phyloP scores from a whole-genome alignment of 2,113 vertebrate species.

The Periophthalmus modestus region DNA sequence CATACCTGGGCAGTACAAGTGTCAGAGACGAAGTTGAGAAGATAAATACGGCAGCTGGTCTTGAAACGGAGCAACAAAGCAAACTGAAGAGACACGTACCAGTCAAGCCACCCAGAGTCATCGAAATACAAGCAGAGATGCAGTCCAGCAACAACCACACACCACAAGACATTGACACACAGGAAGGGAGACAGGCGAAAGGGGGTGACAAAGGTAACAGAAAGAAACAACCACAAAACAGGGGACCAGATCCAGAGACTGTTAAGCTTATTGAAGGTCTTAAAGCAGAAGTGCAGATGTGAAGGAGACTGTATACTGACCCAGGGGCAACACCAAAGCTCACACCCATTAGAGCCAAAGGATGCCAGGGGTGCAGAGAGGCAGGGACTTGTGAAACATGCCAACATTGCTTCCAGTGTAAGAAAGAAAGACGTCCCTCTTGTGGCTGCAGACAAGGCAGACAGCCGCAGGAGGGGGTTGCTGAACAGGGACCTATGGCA shows the following conservation, averaged over 20 bases:
- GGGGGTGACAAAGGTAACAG: neutral
- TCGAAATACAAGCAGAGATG: no score
- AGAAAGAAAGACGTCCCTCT: neutral
- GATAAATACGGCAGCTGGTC: neutral
- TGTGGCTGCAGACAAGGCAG: neutral
- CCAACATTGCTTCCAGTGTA: neutral
- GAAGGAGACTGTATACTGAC: no score
- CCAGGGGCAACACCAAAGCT: neutral
- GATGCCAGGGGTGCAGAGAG: neutral
- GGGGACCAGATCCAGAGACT: no score
- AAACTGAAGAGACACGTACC: no score
- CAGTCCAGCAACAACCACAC: neutral
- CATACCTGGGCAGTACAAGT: neutral
- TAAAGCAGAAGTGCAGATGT: no score
- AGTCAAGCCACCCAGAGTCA: no score
- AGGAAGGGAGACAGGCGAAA: neutral
- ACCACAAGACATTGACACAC: neutral
- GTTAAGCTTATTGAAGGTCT: no score
- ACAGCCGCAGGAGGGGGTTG: neutral
- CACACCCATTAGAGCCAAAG: neutral
- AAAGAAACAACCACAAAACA: neutral
- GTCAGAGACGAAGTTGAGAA: neutral
- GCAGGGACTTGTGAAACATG: neutral
- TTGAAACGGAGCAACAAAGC: no score
- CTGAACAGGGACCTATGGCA: no score